These are phyloP conservation scores for Pachliopta kotzebuea DNA, from an alignment of 2,888 invertebrate species.

Conservation along the genomic window DNA sequence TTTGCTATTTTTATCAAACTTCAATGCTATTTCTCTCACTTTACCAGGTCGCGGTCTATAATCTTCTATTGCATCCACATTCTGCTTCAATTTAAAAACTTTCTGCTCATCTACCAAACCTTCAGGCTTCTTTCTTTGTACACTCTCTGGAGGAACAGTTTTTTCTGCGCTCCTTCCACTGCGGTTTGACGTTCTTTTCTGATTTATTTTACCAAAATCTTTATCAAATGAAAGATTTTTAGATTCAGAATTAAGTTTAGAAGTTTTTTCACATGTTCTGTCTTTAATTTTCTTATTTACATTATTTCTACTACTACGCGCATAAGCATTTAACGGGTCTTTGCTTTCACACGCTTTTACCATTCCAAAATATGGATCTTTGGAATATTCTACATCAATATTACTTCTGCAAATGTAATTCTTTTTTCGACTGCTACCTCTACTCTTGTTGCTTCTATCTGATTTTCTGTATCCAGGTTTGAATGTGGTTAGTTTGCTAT, in stretches of 20 bases:
- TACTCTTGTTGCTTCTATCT: slow-evolving; percentile 52
- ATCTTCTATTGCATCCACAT: slow-evolving; percentile 39
- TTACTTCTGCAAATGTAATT: slow-evolving; percentile 60
- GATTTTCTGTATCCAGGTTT: slow-evolving; percentile 61
- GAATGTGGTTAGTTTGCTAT: slow-evolving; percentile 57
- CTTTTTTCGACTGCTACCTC: slow-evolving; percentile 42
- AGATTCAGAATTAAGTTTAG: slow-evolving; percentile 42
- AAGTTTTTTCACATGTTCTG: slow-evolving; percentile 60
- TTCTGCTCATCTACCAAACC: slow-evolving; percentile 46
- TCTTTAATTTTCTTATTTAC: slow-evolving; percentile 48
- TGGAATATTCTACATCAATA: slow-evolving; percentile 67
- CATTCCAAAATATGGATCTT: slow-evolving; percentile 63
- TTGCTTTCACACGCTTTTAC: slow-evolving; percentile 40
- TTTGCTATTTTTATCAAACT: slow-evolving; percentile 61
- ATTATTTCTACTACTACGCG: slow-evolving; percentile 48
- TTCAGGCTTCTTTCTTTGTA: slow-evolving; percentile 43
- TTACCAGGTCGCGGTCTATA: slow-evolving; percentile 64
- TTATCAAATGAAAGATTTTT: slow-evolving; percentile 36
- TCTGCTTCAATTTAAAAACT: slow-evolving; percentile 35
- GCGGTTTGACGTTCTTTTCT: slow-evolving; percentile 49
- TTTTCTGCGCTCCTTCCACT: slow-evolving; percentile 42
- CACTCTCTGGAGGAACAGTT: slow-evolving; percentile 32
- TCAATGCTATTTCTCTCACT: slow-evolving; percentile 71
- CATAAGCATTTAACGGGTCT: slow-evolving; percentile 36
- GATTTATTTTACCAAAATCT: slow-evolving; percentile 39